Evolutionary conservation across 2,797 vertebrate species (phyloP).

Genomic region (Fistularia tabacaria): DNA sequence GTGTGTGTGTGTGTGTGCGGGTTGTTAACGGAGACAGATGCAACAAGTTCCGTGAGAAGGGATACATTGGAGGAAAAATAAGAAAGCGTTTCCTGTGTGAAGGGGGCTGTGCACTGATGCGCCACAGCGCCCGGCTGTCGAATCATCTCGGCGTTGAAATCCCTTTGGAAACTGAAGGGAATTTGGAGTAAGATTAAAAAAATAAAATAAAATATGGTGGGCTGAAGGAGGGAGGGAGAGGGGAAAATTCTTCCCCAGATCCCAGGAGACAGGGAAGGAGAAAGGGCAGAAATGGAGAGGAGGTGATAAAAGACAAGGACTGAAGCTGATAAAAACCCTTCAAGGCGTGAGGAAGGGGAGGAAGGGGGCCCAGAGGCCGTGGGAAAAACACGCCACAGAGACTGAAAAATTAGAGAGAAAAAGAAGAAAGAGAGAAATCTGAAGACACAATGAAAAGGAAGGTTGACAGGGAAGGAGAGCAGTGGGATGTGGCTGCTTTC

Average conservation of each 20-base stretch:
- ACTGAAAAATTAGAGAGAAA: slow-evolving; percentile 43
- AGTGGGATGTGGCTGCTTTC: slow-evolving; percentile 38
- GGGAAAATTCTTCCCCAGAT: neutral
- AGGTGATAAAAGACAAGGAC: too few relatives aligned
- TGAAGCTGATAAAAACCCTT: slow-evolving; percentile 8
- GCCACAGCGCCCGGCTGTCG: slow-evolving; percentile 6
- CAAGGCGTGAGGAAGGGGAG: slow-evolving; percentile 5
- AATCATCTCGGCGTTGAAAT: slow-evolving; percentile 8
- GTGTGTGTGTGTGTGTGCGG: too few relatives aligned
- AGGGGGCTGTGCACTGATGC: slow-evolving; percentile 10
- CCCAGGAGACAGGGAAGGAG: neutral
- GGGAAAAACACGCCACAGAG: slow-evolving; percentile 24
- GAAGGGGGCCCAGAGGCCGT: slow-evolving; percentile 13
- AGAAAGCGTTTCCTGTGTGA: slow-evolving; percentile 14
- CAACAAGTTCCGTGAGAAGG: slow-evolving; percentile 10
- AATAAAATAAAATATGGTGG: neutral
- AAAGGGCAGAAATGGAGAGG: neutral
- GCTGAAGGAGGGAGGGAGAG: neutral
- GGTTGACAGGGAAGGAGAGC: slow-evolving; percentile 22
- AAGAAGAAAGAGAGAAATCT: slow-evolving; percentile 5
- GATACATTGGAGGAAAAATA: slow-evolving; percentile 16
- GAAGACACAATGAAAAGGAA: slow-evolving; percentile 11
- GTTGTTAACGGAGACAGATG: slow-evolving; percentile 20
- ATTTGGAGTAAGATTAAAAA: slow-evolving; percentile 15
- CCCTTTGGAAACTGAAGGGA: slow-evolving; percentile 14